These are phyloP conservation scores for Pristionchus maxplancki DNA, from an alignment of 2,888 invertebrate species.

Conservation along the genomic window DNA sequence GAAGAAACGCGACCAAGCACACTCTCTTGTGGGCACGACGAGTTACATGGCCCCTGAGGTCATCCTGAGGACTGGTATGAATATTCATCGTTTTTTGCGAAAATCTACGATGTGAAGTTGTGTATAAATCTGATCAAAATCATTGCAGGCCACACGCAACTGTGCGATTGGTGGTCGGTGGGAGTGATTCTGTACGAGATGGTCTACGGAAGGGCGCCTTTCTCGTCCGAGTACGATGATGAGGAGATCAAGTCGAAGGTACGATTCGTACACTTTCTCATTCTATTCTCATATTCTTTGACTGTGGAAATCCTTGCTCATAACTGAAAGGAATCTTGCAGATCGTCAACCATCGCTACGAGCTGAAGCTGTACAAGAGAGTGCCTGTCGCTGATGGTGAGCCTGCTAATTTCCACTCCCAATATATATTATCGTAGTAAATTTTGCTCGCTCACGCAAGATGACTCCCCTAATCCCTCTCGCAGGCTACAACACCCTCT, in stretches of 20 bases:
- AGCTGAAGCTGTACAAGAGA: slow-evolving; percentile 37
- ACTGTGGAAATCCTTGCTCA: neutral
- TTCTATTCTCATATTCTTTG: neutral
- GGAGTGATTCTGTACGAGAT: slow-evolving; percentile 98
- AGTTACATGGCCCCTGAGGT: slow-evolving; percentile 99
- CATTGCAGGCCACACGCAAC: slow-evolving; percentile 88
- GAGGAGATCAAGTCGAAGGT: slow-evolving; percentile 98
- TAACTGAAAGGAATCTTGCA: slow-evolving; percentile 57
- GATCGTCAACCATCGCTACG: slow-evolving; percentile 61
- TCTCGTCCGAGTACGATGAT: slow-evolving; percentile 87
- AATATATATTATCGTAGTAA: too few species aligned
- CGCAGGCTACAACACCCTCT: slow-evolving; percentile 61
- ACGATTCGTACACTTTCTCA: neutral
- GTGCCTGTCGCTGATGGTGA: slow-evolving; percentile 27
- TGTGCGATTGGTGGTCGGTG: slow-evolving; percentile 79
- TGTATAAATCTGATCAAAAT: neutral
- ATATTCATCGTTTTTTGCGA: too few species aligned
- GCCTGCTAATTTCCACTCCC: too few species aligned
- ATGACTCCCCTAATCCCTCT: neutral
- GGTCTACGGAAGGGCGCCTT: slow-evolving; percentile 98
- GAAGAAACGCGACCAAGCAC: slow-evolving; percentile 89
- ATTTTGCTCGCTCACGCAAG: too few species aligned
- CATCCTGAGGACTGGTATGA: slow-evolving; percentile 85
- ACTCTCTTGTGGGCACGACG: slow-evolving; percentile 98
- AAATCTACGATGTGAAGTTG: too few species aligned